Evolutionary conservation across 2,888 invertebrate species (phyloP).

Genomic region (Steinernema hermaphroditum): DNA sequence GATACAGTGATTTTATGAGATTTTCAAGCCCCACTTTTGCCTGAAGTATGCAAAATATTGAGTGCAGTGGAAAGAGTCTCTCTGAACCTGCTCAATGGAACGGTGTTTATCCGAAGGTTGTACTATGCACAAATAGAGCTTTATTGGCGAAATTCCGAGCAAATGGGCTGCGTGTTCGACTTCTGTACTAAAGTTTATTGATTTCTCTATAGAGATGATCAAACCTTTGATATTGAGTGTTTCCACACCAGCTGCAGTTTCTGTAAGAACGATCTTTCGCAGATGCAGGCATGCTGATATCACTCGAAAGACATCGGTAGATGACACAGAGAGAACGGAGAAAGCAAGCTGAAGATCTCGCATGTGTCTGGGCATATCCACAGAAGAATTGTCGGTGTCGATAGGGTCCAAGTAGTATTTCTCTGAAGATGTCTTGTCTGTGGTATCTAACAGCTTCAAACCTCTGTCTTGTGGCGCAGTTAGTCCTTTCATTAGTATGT

Average conservation of each 20-base stretch:
- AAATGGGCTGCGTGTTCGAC: neutral
- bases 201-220: neutral
- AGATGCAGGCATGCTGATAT: neutral
- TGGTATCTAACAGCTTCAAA: neutral
- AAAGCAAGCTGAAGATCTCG: slow-evolving; percentile 15
- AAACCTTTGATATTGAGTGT: slow-evolving; percentile 1
- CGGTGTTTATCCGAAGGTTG: neutral
- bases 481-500: neutral
- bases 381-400: neutral
- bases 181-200: neutral
- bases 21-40: neutral
- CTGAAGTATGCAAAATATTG: too few species aligned
- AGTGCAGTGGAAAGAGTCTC: neutral
- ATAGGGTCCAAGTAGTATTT: neutral
- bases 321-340: slow-evolving; percentile 1
- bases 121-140: neutral
- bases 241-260: neutral
- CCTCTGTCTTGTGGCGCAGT: neutral
- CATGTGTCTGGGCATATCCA: neutral
- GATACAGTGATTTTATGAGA: slow-evolving; percentile 4
- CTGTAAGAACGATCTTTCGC: neutral
- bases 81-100: neutral
- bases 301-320: slow-evolving; percentile 7
- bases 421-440: too few species aligned
- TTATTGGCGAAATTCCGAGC: neutral